Conservation (phyloP, 2,797 vertebrate genomes). For the Peromyscus aztecus region DNA sequence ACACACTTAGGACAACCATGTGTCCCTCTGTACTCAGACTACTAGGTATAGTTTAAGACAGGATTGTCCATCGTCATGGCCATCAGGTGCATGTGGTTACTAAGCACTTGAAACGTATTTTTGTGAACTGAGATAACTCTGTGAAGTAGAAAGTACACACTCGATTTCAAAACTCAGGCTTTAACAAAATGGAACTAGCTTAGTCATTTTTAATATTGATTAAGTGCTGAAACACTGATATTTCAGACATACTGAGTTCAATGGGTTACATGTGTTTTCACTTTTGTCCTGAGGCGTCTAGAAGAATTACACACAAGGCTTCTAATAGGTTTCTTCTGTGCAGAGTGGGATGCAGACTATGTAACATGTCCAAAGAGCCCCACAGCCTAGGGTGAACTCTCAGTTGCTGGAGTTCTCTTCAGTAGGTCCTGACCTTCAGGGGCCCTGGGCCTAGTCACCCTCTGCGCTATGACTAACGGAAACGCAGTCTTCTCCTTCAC, state of each 20-base stretch:
- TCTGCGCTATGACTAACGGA: not conserved
- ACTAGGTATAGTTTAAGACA: not conserved
- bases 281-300: not conserved
- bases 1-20: not conserved
- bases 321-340: not conserved
- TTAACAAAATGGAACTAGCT: not conserved
- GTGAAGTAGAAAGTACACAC: not conserved
- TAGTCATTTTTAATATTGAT: conserved; percentile 13
- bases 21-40: not conserved
- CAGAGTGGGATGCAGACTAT: not conserved
- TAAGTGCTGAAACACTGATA: not conserved
- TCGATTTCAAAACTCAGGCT: conserved; percentile 41
- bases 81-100: not conserved
- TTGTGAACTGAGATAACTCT: not conserved
- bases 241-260: conserved; percentile 11
- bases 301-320: not conserved
- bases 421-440: not conserved
- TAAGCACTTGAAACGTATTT: not conserved
- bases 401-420: not conserved
- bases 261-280: conserved; percentile 29
- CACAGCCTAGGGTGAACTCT: not conserved
- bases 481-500: not conserved
- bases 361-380: not conserved
- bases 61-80: not conserved
- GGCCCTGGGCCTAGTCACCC: not conserved